Conservation (phyloP, 2,888 invertebrate genomes). For the Gibbula magus region DNA sequence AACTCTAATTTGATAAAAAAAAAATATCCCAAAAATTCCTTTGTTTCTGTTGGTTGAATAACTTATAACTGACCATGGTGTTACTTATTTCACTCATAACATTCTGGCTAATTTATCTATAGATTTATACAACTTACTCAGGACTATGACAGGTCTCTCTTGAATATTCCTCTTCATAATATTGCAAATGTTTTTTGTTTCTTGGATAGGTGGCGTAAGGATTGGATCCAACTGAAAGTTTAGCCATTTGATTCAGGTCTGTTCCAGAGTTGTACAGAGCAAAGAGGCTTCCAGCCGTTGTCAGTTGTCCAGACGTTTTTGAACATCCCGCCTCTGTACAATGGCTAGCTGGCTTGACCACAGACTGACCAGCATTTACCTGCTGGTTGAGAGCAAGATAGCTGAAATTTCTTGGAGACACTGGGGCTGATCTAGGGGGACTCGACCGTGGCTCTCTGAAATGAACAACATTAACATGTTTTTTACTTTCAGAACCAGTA, state of each 20-base stretch:
- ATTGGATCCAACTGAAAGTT: not conserved
- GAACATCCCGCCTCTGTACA: slow-evolving; percentile 41
- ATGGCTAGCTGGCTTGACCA: slow-evolving; percentile 56
- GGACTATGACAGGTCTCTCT: not conserved
- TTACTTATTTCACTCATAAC: too few species aligned
- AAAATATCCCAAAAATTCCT: too few species aligned
- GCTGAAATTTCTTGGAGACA: slow-evolving; percentile 23
- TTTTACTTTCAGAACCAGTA: not conserved
- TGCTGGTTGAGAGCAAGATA: slow-evolving; percentile 12
- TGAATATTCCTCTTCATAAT: not conserved
- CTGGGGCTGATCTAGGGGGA: not conserved
- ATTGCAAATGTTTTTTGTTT: not conserved
- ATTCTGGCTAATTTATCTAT: too few species aligned
- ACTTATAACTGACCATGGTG: too few species aligned
- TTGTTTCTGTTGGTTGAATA: too few species aligned
- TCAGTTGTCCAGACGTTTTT: slow-evolving; percentile 48
- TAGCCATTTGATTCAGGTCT: not conserved
- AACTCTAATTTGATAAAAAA: too few species aligned
- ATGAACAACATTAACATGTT: not conserved
- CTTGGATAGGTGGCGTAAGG: not conserved
- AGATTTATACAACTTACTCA: too few species aligned
- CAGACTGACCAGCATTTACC: slow-evolving; percentile 26
- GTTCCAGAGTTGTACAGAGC: slow-evolving; percentile 50
- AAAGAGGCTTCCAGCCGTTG: slow-evolving; percentile 58
- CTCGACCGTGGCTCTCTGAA: not conserved